Percentiles rank a stretch among this genome's conserved stretches.
Evolutionary conservation across 2,113 vertebrate species (phyloP).

Genomic region (Nerophis lumbriciformis): DNA sequence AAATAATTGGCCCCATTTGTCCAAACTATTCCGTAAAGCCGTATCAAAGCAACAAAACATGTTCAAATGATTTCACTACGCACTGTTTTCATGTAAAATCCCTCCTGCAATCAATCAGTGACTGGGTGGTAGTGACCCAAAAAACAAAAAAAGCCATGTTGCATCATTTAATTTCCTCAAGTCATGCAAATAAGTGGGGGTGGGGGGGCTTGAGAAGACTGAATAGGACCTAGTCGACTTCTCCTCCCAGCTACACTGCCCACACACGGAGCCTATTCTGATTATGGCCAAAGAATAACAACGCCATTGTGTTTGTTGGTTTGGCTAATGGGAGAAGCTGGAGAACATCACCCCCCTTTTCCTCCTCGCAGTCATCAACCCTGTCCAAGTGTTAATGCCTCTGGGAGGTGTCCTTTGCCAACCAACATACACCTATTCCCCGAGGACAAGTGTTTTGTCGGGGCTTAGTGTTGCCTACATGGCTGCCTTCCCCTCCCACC

Average conservation of each 20-base stretch:
- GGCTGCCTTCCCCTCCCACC: slow-evolving; percentile 9
- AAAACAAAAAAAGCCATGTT: slow-evolving; percentile 97
- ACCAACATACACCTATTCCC: slow-evolving; percentile 79
- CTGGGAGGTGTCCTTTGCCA: slow-evolving; percentile 82
- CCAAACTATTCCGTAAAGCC: not conserved
- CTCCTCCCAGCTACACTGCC: slow-evolving; percentile 98
- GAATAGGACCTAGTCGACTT: slow-evolving; percentile 99
- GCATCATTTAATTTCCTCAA: slow-evolving; percentile 99
- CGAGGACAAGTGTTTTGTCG: slow-evolving; percentile 86
- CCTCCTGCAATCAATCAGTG: slow-evolving; percentile 88
- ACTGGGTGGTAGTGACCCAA: slow-evolving; percentile 95
- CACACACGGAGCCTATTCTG: slow-evolving; percentile 99
- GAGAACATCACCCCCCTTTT: slow-evolving; percentile 96
- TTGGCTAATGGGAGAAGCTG: slow-evolving; percentile 99
- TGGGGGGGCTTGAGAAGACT: slow-evolving; percentile 57
- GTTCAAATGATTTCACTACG: not conserved
- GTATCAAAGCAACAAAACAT: not conserved
- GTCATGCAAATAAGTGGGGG: slow-evolving; percentile 97
- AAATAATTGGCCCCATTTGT: too few relatives aligned
- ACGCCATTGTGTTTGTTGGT: slow-evolving; percentile 99
- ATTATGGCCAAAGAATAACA: slow-evolving; percentile 99
- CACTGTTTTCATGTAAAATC: slow-evolving; percentile 92
- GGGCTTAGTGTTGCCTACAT: slow-evolving; percentile 60
- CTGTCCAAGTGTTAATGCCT: slow-evolving; percentile 95
- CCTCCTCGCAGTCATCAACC: slow-evolving; percentile 74